Percentiles rank a stretch among this genome's conserved stretches.
These are phyloP conservation scores for Puffinus mauretanicus DNA, from an alignment of 2,113 vertebrate genomes.

Conservation along the genomic window DNA sequence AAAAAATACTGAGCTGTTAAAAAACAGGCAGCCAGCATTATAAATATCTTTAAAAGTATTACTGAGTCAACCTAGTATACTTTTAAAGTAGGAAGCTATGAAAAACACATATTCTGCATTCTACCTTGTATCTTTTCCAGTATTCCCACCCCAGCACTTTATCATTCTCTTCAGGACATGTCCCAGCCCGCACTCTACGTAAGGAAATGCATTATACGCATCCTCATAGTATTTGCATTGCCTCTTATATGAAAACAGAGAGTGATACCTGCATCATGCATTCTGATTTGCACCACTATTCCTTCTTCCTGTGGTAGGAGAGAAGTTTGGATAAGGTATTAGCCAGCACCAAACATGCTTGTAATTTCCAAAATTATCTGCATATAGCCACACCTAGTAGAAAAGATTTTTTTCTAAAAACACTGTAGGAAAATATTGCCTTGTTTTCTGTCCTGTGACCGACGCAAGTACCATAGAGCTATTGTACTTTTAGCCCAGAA, in stretches of 20 bases:
- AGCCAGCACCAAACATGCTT: not conserved
- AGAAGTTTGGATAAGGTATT: not conserved
- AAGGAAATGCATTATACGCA: not conserved
- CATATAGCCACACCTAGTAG: not conserved
- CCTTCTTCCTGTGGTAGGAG: not conserved
- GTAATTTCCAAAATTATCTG: not conserved
- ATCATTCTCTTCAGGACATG: not conserved
- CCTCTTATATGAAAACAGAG: not conserved
- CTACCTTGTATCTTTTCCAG: not conserved
- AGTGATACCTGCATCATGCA: not conserved
- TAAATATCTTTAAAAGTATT: not conserved
- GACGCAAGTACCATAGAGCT: not conserved
- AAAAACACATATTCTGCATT: not conserved
- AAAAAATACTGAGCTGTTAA: not conserved
- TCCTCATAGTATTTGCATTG: not conserved
- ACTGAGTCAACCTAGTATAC: not conserved
- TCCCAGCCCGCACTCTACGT: accelerated
- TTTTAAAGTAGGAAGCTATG: not conserved
- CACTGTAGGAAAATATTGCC: not conserved
- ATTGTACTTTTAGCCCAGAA: not conserved
- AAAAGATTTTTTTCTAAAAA: not conserved
- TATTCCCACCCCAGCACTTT: not conserved
- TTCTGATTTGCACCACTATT: not conserved
- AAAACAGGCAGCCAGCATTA: not conserved
- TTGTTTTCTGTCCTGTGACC: not conserved